A percentile compares a stretch with the other conserved stretches of the same genome.
Conservation (phyloP, 2,888 invertebrate genomes). For the Cephus pulcher region DNA sequence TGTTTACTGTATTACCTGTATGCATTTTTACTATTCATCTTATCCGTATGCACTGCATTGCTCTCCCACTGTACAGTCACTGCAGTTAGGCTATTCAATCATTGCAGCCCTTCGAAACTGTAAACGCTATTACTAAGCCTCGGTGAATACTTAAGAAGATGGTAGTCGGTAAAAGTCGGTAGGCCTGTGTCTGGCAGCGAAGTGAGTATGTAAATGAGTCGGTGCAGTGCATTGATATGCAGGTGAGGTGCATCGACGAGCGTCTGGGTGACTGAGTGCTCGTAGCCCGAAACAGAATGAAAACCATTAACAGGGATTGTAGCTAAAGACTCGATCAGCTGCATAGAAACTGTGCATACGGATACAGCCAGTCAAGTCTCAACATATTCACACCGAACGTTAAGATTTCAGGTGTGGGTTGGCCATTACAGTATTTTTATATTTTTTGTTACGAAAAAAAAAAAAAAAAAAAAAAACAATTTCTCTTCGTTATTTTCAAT, state of each 20-base stretch:
- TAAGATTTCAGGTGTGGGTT: neutral
- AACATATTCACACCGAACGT: neutral
- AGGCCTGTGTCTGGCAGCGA: constrained; percentile 22
- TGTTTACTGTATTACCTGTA: too few relatives aligned
- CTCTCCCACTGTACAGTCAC: neutral
- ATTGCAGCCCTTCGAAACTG: neutral
- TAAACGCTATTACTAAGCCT: neutral
- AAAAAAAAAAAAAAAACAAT: neutral
- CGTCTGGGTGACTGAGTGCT: constrained; percentile 50
- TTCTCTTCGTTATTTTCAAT: neutral
- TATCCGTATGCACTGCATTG: neutral
- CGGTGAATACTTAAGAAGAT: neutral
- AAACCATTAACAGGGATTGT: constrained; percentile 41
- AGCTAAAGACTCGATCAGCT: constrained; percentile 8
- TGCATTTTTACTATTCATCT: neutral
- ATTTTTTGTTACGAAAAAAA: neutral
- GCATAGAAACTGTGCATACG: neutral
- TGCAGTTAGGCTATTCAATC: neutral
- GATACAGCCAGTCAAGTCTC: neutral
- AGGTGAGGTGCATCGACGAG: constrained; percentile 49
- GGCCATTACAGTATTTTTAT: neutral
- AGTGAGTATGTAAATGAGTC: constrained; percentile 53
- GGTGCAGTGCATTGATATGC: constrained; percentile 53
- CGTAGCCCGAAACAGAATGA: constrained; percentile 42
- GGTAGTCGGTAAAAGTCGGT: neutral